These are phyloP conservation scores for Zaprionus inermis DNA, from an alignment of 1,140 invertebrate species.

Conservation along the genomic window DNA sequence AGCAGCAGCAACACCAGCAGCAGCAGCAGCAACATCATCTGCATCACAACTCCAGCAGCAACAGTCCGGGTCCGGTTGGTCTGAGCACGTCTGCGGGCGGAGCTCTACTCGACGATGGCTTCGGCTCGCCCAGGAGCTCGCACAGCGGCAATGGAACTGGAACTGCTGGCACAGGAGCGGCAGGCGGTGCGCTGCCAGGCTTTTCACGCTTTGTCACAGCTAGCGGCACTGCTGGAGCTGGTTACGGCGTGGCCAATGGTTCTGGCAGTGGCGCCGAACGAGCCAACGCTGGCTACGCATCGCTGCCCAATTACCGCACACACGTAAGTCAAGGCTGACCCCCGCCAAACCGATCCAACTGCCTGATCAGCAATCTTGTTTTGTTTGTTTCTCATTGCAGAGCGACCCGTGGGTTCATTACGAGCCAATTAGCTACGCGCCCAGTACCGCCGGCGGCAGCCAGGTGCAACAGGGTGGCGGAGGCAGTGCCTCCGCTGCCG, in stretches of 20 bases:
- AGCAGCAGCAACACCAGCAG: conserved; percentile 35
- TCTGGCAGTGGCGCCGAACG: conserved; percentile 59
- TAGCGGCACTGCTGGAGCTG: conserved; percentile 34
- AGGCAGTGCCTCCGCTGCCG: conserved; percentile 39
- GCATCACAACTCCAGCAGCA: conserved; percentile 63
- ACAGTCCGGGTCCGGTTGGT: conserved; percentile 63
- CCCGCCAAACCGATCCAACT: too few relatives aligned
- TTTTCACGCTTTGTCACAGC: neutral
- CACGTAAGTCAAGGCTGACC: conserved; percentile 64
- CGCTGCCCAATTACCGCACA: conserved; percentile 74
- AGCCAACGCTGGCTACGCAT: conserved; percentile 62
- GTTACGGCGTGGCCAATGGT: conserved; percentile 66
- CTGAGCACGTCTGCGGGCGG: conserved; percentile 37
- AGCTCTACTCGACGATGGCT: conserved; percentile 70
- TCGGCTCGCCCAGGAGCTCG: conserved; percentile 73
- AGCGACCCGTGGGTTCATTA: conserved; percentile 70
- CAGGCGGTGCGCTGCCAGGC: neutral
- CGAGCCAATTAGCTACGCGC: conserved; percentile 73
- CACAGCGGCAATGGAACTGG: conserved; percentile 54
- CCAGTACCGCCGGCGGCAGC: conserved; percentile 37
- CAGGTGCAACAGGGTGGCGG: conserved; percentile 47
- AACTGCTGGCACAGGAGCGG: neutral
- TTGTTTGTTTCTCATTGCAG: conserved; percentile 30
- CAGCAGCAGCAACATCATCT: conserved; percentile 63
- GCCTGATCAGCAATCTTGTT: too few relatives aligned